Evolutionary conservation across 2,888 invertebrate species (phyloP).

Genomic region (Celastrina argiolus): DNA sequence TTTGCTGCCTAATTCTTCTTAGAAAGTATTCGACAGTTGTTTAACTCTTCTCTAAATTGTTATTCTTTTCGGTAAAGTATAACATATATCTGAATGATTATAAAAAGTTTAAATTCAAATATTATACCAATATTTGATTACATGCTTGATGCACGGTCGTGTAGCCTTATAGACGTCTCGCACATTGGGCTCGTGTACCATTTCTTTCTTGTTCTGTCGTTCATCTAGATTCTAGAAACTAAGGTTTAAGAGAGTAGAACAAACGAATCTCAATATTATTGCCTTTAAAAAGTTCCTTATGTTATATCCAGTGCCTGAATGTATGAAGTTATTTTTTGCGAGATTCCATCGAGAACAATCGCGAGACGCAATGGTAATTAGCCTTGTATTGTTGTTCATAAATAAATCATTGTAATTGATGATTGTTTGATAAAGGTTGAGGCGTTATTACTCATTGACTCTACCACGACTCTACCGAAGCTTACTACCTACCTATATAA

Average conservation of each 20-base stretch:
- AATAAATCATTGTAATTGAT: constrained; percentile 21
- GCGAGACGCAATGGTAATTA: constrained; percentile 23
- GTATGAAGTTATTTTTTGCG: constrained; percentile 16
- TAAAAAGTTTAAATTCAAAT: too few species aligned
- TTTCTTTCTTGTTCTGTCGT: too few species aligned
- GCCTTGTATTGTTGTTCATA: constrained; percentile 25
- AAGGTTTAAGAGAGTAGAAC: neutral
- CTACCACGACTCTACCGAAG: neutral
- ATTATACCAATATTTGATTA: too few species aligned
- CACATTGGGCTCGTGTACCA: too few species aligned
- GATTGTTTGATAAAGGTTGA: neutral
- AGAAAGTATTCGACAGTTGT: too few species aligned
- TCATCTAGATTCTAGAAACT: too few species aligned
- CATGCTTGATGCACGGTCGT: too few species aligned
- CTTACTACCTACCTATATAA: neutral
- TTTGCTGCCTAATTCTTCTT: too few species aligned
- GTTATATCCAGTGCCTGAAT: neutral
- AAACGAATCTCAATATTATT: neutral
- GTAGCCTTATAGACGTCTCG: too few species aligned
- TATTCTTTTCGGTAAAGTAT: too few species aligned
- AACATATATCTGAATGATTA: too few species aligned
- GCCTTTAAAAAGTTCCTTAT: neutral
- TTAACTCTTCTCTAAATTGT: too few species aligned
- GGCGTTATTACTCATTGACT: constrained; percentile 1
- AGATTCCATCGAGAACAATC: constrained; percentile 21